Evolutionary conservation across 2,113 vertebrate genomes (phyloP).

Genomic region (Saguinus imperator): DNA sequence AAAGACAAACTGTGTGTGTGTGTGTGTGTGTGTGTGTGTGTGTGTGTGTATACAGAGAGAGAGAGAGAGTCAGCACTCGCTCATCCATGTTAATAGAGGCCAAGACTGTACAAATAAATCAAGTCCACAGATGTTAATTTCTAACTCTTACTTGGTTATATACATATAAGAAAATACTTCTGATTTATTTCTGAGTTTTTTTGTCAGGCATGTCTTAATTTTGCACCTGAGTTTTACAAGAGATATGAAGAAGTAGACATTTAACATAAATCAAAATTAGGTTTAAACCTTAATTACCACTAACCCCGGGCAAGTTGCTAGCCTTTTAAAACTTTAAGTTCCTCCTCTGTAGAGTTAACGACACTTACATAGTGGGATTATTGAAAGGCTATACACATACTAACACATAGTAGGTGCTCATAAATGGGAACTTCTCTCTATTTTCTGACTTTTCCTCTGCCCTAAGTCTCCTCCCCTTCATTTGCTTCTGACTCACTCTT

Average conservation of each 20-base stretch:
- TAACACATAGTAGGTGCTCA: not conserved
- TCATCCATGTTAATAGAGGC: not conserved
- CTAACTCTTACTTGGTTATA: not conserved
- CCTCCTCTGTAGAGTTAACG: not conserved
- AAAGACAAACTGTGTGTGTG: no score
- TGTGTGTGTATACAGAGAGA: no score
- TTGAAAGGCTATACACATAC: not conserved
- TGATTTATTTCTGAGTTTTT: constrained; percentile 15
- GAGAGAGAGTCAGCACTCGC: not conserved
- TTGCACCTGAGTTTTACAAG: not conserved
- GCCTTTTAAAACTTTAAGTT: not conserved
- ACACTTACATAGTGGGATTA: not conserved
- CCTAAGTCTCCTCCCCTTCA: not conserved
- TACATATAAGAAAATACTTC: not conserved
- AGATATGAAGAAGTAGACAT: not conserved
- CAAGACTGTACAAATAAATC: not conserved
- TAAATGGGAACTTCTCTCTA: not conserved
- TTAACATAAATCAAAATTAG: not conserved
- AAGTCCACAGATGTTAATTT: constrained; percentile 26
- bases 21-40: no score
- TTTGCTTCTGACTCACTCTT: not conserved
- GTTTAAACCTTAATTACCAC: not conserved
- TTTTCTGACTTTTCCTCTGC: not conserved
- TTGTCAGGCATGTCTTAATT: not conserved
- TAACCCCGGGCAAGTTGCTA: not conserved